These are phyloP conservation scores for Harmothoe impar DNA, from an alignment of 2,888 invertebrate genomes.

Conservation along the genomic window DNA sequence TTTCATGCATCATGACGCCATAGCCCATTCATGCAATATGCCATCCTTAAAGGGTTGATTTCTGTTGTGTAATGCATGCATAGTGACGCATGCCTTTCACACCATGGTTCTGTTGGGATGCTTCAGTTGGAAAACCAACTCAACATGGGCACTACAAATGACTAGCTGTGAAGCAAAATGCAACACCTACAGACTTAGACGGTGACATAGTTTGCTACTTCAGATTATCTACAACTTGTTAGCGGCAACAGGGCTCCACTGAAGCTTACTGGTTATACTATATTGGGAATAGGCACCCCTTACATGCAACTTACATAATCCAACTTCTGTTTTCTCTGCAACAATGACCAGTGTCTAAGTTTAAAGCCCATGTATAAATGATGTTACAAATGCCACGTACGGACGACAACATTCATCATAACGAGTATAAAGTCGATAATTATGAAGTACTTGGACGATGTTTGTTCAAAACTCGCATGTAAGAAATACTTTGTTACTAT, in stretches of 20 bases:
- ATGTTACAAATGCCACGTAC: neutral
- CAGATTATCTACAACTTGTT: constrained; percentile 7
- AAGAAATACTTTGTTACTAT: constrained; percentile 11
- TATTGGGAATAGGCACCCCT: neutral
- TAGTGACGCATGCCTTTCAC: no score
- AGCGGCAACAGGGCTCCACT: neutral
- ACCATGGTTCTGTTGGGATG: no score
- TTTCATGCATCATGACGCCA: no score
- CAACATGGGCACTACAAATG: constrained; percentile 6
- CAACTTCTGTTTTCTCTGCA: neutral
- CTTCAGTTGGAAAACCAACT: no score
- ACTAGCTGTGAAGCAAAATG: constrained; percentile 17
- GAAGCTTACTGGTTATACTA: neutral
- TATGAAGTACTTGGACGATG: constrained; percentile 28
- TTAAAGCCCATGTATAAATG: constrained; percentile 30
- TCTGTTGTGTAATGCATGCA: no score
- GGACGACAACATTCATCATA: neutral
- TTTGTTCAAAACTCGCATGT: constrained; percentile 22
- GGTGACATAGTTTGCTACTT: neutral
- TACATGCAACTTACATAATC: neutral
- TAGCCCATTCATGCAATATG: no score
- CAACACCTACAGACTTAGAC: constrained; percentile 19
- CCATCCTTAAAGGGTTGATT: no score
- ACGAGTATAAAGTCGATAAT: neutral
- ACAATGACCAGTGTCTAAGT: constrained; percentile 30